Base-by-base conservation (phyloP, 2,113 vertebrate species). In the Nesoenas mayeri region DNA sequence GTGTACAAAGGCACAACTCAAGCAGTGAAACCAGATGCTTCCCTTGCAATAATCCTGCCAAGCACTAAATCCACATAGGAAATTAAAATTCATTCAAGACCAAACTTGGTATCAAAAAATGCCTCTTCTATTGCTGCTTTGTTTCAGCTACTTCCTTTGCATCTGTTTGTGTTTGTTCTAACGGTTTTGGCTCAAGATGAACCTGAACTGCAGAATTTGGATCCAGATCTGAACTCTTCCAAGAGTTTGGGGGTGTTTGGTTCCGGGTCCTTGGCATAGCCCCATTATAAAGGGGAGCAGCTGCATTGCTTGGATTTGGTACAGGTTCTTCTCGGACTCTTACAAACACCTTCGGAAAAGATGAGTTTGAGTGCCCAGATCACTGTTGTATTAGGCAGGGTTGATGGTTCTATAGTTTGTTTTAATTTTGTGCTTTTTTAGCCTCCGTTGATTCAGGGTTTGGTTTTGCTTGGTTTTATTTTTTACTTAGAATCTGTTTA, bases 141-240 rank as follows among this genome's bases (percentile, higher is more conserved):
- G 94, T 95, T 97, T 48, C 93, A 78, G 50, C 79, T 70, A 42
- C 89, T 96, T 94, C 94, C 95, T 93, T 44, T 91, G 95, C 93
- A 96, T 96, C 95, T 97, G 96, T 78, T 78, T 78, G 88, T 96
- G 89, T 95, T 88, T 95, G 91, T 44, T 60, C 24, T 88, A 24
- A 12, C 47, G 58, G 19, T 67, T 15, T 89, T 96, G 95, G 96
- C 93, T 83, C 1, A 1, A 38, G 82, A 44, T 83, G 88, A 80
- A 29, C 31, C 85, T 26, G 47, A 73, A 54, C 89, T 93, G 71
- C 93, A 83, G 15, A 11, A 3, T 65, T 77, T 96, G 95, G 96
- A 62, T 64, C 29, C 81, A 74, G 88, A 93, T 96, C 85, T 96
- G 95, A 96, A 54, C 91, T 40, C 3, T 40, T 67, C 79, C 64